These are phyloP conservation scores for Gymnobelideus leadbeateri DNA, from an alignment of 2,113 vertebrate genomes.

Conservation along the genomic window DNA sequence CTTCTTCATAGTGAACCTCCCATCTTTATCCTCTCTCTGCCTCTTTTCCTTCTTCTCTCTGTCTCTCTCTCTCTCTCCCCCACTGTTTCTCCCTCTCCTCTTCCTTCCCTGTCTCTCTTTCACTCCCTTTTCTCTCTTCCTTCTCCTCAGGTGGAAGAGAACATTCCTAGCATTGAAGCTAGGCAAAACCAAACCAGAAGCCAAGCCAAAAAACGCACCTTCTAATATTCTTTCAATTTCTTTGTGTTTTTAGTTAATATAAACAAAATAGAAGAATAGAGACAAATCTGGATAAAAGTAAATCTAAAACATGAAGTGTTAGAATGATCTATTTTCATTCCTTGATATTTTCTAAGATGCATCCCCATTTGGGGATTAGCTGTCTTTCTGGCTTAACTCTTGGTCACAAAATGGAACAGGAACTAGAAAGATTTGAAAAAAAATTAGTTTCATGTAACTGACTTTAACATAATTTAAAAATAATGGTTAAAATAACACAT, in stretches of 20 bases:
- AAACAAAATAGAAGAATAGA: neutral
- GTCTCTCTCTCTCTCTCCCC: too few relatives aligned
- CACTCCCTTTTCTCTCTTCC: neutral
- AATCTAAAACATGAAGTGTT: neutral
- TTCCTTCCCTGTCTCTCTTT: neutral
- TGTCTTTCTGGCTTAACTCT: neutral
- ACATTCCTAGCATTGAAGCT: neutral
- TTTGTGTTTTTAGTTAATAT: neutral
- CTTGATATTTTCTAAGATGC: neutral
- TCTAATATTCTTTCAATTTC: neutral
- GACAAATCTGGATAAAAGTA: neutral
- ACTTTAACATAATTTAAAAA: neutral
- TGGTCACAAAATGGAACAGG: neutral
- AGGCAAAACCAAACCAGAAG: neutral
- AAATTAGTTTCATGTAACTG: neutral
- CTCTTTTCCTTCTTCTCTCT: neutral
- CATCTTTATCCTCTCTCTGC: neutral
- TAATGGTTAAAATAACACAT: slow-evolving; percentile 22
- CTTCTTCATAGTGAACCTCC: neutral
- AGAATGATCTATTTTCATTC: neutral
- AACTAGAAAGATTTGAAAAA: neutral
- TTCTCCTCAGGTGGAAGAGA: neutral
- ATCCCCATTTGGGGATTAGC: neutral
- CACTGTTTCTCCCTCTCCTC: neutral
- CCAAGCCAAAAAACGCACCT: neutral